These are phyloP conservation scores for Nycticryphes semicollaris DNA, from an alignment of 2,113 vertebrate species.

Conservation along the genomic window DNA sequence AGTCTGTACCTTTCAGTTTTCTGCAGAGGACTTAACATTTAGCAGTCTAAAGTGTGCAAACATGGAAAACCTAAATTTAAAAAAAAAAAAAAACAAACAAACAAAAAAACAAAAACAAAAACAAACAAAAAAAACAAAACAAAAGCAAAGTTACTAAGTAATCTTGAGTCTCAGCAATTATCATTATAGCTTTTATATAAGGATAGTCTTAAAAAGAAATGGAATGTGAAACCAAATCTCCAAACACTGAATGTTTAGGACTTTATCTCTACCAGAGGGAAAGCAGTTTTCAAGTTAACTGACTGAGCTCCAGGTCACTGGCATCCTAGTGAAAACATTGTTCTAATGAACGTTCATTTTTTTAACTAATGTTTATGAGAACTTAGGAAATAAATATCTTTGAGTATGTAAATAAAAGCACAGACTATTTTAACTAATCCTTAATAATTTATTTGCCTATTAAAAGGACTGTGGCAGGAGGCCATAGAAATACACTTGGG, in stretches of 20 bases:
- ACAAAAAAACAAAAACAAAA: not conserved
- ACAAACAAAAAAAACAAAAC: not conserved
- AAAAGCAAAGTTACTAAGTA: not conserved
- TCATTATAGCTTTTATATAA: not conserved
- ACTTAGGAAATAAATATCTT: constrained; percentile 15
- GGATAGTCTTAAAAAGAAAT: not conserved
- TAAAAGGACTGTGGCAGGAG: not conserved
- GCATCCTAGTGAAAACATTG: constrained; percentile 9
- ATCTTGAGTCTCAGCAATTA: not conserved
- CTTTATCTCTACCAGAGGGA: not conserved
- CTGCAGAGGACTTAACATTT: not conserved
- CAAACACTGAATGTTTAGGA: not conserved
- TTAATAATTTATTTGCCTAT: constrained; percentile 23
- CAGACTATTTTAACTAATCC: constrained; percentile 25
- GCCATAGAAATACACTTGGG: not conserved
- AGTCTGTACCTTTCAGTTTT: not conserved
- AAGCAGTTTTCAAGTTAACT: not conserved
- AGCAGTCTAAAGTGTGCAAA: not conserved
- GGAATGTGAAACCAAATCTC: not conserved
- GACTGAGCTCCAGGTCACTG: not conserved
- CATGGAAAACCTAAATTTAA: not conserved
- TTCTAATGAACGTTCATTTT: not conserved
- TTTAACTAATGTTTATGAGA: constrained; percentile 13
- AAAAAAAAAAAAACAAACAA: too few species aligned
- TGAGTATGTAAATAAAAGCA: constrained; percentile 31